Evolutionary conservation across 64 coral and sea anemone genomes (phyloP).

Genomic region (Porites australiensis): DNA sequence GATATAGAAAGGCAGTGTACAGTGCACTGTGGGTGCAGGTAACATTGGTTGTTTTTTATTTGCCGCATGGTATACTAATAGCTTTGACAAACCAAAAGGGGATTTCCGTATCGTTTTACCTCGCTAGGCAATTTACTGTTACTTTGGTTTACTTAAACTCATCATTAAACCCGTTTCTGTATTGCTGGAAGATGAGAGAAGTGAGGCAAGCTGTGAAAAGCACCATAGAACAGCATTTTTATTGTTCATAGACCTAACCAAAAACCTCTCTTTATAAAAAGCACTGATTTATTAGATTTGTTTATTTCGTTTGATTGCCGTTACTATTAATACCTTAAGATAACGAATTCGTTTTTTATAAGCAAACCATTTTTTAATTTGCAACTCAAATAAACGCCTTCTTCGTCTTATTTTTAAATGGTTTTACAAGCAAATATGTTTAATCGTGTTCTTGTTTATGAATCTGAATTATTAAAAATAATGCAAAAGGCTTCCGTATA

Average conservation of each 20-base stretch:
- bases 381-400: too few species aligned
- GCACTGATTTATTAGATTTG: too few species aligned
- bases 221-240: neutral
- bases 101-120: neutral
- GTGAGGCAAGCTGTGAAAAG: neutral
- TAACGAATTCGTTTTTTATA: too few species aligned
- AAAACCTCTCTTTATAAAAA: too few species aligned
- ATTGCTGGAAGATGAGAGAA: constrained; percentile 1
- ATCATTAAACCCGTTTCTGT: neutral
- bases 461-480: too few species aligned
- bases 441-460: too few species aligned
- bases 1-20: neutral
- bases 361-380: too few species aligned
- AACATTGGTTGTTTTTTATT: neutral
- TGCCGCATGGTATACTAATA: neutral
- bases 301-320: too few species aligned
- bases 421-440: too few species aligned
- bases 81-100: neutral
- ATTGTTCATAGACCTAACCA: neutral
- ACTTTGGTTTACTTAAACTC: neutral
- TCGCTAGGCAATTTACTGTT: neutral
- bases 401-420: too few species aligned
- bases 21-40: neutral
- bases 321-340: too few species aligned
- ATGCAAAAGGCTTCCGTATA: too few species aligned